Evolutionary conservation across 2,113 vertebrate genomes (phyloP).

Genomic region (Mirounga angustirostris): DNA sequence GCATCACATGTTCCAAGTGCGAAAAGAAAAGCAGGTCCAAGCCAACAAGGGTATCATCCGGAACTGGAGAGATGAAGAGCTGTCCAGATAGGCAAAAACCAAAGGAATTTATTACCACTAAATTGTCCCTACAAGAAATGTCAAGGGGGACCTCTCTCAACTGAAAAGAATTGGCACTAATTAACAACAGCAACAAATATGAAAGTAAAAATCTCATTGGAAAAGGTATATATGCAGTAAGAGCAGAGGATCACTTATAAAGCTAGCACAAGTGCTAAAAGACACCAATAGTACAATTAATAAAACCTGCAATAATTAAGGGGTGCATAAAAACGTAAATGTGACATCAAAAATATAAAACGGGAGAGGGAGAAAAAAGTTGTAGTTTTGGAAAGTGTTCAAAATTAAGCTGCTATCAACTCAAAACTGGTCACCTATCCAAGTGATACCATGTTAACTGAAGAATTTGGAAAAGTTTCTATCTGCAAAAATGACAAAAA

Average conservation of each 20-base stretch:
- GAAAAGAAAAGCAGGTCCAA: neutral
- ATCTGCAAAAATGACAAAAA: neutral
- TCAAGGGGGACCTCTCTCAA: neutral
- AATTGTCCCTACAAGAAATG: neutral
- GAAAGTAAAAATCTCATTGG: neutral
- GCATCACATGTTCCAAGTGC: neutral
- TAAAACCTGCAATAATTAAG: neutral
- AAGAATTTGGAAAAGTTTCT: neutral
- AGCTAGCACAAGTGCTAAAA: neutral
- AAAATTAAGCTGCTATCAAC: neutral
- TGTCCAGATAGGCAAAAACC: neutral
- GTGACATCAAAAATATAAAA: neutral
- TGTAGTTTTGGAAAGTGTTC: neutral
- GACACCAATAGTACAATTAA: neutral
- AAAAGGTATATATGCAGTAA: neutral
- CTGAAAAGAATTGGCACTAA: neutral
- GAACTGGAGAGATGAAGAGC: neutral
- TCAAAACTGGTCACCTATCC: neutral
- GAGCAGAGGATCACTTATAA: neutral
- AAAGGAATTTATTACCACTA: neutral
- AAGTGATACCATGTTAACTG: neutral
- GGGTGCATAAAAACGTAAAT: neutral
- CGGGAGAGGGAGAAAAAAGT: neutral
- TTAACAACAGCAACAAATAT: neutral
- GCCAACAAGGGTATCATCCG: neutral